Conservation (phyloP, 2,888 invertebrate species). For the Rotaria magnacalcarata region DNA sequence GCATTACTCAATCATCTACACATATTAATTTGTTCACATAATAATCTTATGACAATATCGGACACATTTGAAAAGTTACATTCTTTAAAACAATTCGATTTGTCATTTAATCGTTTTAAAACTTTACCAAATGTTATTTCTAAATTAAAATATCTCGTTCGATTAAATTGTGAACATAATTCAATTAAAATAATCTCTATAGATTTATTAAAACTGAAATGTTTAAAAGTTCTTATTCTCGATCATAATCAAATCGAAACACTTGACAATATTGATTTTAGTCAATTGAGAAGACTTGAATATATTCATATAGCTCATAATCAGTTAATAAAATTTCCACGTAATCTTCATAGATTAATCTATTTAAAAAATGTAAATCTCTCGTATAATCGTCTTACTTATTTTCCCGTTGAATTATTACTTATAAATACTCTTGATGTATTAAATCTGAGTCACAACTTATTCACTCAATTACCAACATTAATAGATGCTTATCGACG, state of each 20-base stretch:
- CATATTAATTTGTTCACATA: slow-evolving; percentile 34
- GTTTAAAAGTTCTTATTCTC: background rate
- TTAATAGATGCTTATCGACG: background rate
- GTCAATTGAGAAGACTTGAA: background rate
- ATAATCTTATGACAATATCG: background rate
- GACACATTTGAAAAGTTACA: background rate
- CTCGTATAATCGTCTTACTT: background rate
- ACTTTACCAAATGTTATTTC: background rate
- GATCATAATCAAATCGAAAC: background rate
- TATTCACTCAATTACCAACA: background rate
- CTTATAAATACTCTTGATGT: background rate
- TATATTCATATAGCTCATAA: background rate
- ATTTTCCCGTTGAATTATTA: slow-evolving; percentile 6
- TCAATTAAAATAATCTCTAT: background rate
- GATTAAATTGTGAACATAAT: slow-evolving; percentile 29
- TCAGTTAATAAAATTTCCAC: background rate
- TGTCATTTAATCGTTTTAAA: background rate
- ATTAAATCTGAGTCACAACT: background rate
- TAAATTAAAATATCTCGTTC: background rate
- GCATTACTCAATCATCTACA: background rate
- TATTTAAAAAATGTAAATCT: background rate
- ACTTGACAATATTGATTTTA: background rate
- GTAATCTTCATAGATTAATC: background rate
- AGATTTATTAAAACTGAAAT: background rate
- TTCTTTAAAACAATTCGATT: background rate